Percentiles rank a stretch among this genome's conserved stretches.
Conservation (phyloP, 2,797 vertebrate species). For the Enteromius argenteus region DNA sequence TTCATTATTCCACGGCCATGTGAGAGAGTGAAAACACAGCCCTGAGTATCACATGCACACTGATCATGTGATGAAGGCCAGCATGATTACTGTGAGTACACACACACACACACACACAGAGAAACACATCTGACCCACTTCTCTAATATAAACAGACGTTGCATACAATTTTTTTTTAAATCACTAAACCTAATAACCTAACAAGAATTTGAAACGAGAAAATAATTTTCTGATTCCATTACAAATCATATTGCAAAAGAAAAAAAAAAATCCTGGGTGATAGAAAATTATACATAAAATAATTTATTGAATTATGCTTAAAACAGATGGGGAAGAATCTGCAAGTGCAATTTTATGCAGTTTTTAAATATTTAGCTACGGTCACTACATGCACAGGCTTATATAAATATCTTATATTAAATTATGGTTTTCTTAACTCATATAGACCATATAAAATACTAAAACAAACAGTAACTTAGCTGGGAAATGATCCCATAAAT, state of each 20-base stretch:
- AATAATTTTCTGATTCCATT: neutral
- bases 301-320: neutral
- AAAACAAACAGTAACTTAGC: slow-evolving; percentile 7
- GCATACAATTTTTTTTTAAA: neutral
- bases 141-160: neutral
- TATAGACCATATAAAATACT: neutral
- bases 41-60: slow-evolving; percentile 44
- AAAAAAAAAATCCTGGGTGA: neutral
- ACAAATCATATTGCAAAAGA: neutral
- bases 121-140: neutral
- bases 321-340: neutral
- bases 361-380: neutral
- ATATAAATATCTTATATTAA: neutral
- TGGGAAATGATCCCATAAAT: slow-evolving; percentile 5
- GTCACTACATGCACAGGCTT: neutral
- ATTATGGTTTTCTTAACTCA: neutral
- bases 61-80: slow-evolving; percentile 45
- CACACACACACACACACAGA: neutral
- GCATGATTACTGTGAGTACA: slow-evolving; percentile 22
- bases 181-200: neutral
- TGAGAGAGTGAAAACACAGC: slow-evolving; percentile 42
- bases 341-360: neutral
- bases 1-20: slow-evolving; percentile 54
- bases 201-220: neutral
- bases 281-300: neutral